Base-by-base conservation (phyloP, 2,113 vertebrate genomes). In the Hemichromis elongatus region DNA sequence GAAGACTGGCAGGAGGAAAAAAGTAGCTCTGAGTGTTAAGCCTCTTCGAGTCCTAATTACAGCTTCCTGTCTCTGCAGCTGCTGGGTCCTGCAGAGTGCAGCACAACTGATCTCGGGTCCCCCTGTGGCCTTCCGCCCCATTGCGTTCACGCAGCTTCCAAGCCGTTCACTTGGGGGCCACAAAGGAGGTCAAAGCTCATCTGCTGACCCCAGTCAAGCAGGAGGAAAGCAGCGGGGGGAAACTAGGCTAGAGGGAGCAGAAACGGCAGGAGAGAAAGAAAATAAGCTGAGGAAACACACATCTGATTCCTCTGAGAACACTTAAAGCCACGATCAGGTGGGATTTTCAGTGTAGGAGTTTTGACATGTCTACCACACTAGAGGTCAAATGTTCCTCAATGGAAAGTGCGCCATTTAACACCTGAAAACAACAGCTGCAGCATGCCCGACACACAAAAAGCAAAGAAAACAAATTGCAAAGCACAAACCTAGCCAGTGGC, bases 11-110 rank as follows among this genome's bases (percentile, higher is more conserved):
- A 68, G 73, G 45, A 77, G 30, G 52, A 19, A 14, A 56, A 7
- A 61, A 80, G 68, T 3, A 5, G 73, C 66, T 63, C 55, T 13
- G 79, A 82, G 78, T 85, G 47, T 81, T 82, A 81, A 90, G 37
- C 81, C 87, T 85, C 42, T 66, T 77, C 82, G 63, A 52, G 79
- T 86, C 89, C 92, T 91, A 93, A 94, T 94, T 93, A 92, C 91
- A 89, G 89, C 77, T 93, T 93, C 88, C 89, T 86, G 91, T 84
- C 79, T 90, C 77, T 89, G 79, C 61, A 77, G 83, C 80, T 82
- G 80, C 59, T 11, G 18, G 37, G 88, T 87, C 85, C 81, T 88
- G 79, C 77, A 63, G 85, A 84, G 56, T 21, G 37, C 77, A 85
- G 86, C 33, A 85, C 19, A 80, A 80, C 80, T 30, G 79, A 87